Percentiles rank a stretch among this genome's conserved stretches.
Evolutionary conservation across 2,113 vertebrate genomes (phyloP).

Genomic region (Sarotherodon lohbergeri): DNA sequence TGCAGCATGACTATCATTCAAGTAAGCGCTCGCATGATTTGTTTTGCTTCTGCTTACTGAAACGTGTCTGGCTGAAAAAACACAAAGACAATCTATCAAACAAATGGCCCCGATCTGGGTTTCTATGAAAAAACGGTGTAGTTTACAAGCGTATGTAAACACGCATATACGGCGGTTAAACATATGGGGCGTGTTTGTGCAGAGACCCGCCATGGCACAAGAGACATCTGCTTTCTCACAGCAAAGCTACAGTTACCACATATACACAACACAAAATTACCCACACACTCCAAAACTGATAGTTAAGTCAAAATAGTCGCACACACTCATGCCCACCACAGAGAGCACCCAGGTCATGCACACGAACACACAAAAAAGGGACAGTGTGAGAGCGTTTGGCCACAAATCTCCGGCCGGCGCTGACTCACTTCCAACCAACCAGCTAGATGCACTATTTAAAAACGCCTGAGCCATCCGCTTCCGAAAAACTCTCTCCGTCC

Average conservation of each 20-base stretch:
- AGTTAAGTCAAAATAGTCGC: conserved; percentile 61
- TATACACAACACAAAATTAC: conserved; percentile 19
- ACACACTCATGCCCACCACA: conserved; percentile 28
- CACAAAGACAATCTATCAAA: not conserved
- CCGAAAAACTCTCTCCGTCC: not conserved
- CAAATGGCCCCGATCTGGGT: not conserved
- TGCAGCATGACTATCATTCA: not conserved
- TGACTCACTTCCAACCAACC: conserved; percentile 56
- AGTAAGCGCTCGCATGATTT: not conserved
- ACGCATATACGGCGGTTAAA: conserved; percentile 17
- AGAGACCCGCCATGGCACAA: not conserved
- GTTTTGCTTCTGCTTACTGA: not conserved
- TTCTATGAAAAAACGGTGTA: conserved; percentile 11
- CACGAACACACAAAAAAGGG: conserved; percentile 39
- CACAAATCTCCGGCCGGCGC: conserved; percentile 37
- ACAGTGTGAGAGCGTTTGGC: conserved; percentile 37
- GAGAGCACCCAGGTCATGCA: conserved; percentile 27
- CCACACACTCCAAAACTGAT: conserved; percentile 51
- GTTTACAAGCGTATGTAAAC: conserved; percentile 21
- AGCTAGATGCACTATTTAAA: conserved; percentile 36
- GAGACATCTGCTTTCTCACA: conserved; percentile 51
- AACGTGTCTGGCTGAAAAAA: not conserved
- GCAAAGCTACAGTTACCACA: not conserved
- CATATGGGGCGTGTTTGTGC: conserved; percentile 40
- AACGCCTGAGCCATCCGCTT: not conserved